phyloP scores from a whole-genome alignment of 2,797 vertebrate species.

The Aplochiton taeniatus region DNA sequence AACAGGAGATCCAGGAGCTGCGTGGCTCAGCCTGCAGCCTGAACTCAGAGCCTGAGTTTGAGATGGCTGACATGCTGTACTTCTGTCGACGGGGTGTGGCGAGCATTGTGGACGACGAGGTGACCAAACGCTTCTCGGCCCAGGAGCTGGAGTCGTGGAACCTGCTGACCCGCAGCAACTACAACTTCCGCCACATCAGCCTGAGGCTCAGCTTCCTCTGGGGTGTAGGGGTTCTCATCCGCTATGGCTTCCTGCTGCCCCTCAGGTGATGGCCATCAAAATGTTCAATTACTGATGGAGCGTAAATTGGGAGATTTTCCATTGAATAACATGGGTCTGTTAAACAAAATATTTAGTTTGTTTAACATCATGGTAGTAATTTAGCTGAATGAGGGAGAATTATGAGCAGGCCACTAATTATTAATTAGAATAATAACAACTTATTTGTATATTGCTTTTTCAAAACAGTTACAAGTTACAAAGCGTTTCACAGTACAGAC shows the following conservation, averaged over 20 bases:
- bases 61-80: slow-evolving; percentile 89
- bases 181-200: slow-evolving; percentile 90
- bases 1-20: slow-evolving; percentile 87
- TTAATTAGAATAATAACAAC: too few species aligned
- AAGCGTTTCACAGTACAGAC: too few species aligned
- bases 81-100: slow-evolving; percentile 90
- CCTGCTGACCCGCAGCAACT: slow-evolving; percentile 90
- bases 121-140: slow-evolving; percentile 90
- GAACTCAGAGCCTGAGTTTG: slow-evolving; percentile 76
- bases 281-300: too few species aligned
- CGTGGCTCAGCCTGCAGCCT: slow-evolving; percentile 71
- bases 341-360: too few species aligned
- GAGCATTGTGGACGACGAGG: slow-evolving; percentile 93
- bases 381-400: too few species aligned
- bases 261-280: slow-evolving; percentile 77
- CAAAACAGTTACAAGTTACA: too few species aligned
- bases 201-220: slow-evolving; percentile 85
- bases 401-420: too few species aligned
- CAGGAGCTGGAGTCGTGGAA: slow-evolving; percentile 95
- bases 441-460: too few species aligned
- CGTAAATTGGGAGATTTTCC: too few species aligned
- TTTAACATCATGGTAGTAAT: too few species aligned
- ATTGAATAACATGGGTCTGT: too few species aligned
- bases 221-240: slow-evolving; percentile 86
- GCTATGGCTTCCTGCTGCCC: slow-evolving; percentile 88